Base-by-base conservation (phyloP, 1,140 invertebrate species). In the Drosophila pandora region DNA sequence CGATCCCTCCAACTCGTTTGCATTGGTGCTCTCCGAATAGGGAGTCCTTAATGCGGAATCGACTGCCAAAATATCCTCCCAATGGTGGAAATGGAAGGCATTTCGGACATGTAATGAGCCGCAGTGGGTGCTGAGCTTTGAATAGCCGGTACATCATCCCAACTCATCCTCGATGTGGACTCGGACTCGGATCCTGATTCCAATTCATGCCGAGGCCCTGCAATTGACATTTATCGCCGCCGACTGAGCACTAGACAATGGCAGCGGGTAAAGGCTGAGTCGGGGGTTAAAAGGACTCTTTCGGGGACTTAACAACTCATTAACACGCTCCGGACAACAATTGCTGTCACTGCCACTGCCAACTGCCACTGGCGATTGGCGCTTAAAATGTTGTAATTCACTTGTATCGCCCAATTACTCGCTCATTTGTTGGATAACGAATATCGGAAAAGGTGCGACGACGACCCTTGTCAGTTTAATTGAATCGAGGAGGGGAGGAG, bases 201-300 rank as follows among this genome's bases (percentile, higher is more conserved):
- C 17, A 21, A 21, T 52, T 61, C 54, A 41, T 55, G 49, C 6
- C 54, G 62, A 48, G 71, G 32, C 30, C 55, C 73, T 85, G 82
- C 78, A 78, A 78, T 85, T 85, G 82, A 85, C 82, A 81, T 85
- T 85, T 81, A 87, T 85, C 78, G 82, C 82, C 50, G 69, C 79
- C 45, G 74, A 54, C 69, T 64, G 69, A 65, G 70, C 59, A 68
- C 32, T 32, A 62, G 68, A 73, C 75, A 68, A 62, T 78, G 43
- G 57, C 5, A 9, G 10, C 13, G 41, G 69, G 58, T 30, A 25
- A 37, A 65, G 32, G 43, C 21, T 60, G 32, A 43, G 43, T 4
- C 10, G 7, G 8, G 48, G 43, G 43, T 17, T 58, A 30, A 49
- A 34, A 22, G 55, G 57, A 63, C 73, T 75, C 81, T 77, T 62